A percentile compares a stretch with the other conserved stretches of the same genome.
Evolutionary conservation across 2,113 vertebrate genomes (phyloP).

Genomic region (Atlantisia rogersi): DNA sequence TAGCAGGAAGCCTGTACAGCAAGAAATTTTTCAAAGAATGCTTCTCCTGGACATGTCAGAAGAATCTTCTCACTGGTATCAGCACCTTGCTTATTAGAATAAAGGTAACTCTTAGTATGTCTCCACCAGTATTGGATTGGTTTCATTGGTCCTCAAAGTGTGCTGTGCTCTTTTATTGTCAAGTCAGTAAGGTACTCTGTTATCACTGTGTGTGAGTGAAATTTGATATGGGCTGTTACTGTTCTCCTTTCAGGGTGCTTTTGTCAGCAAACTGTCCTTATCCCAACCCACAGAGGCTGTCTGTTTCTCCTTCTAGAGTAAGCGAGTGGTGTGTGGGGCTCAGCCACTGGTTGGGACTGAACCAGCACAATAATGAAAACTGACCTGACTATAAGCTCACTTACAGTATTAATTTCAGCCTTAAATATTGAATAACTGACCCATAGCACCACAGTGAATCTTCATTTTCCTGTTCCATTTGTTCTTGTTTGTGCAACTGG

Average conservation of each 20-base stretch:
- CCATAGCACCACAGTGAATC: neutral
- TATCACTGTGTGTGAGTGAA: too few species aligned
- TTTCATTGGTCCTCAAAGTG: neutral
- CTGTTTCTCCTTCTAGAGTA: too few species aligned
- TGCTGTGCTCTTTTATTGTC: too few species aligned
- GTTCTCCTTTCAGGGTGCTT: too few species aligned
- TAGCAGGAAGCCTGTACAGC: neutral
- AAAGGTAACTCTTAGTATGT: slow-evolving; percentile 49
- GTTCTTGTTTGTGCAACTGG: neutral
- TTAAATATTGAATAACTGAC: neutral
- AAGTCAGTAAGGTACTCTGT: too few species aligned
- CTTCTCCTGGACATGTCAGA: neutral
- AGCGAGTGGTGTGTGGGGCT: too few species aligned
- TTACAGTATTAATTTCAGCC: neutral
- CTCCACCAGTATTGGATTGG: neutral
- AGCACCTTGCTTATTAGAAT: slow-evolving; percentile 33
- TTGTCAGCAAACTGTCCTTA: too few species aligned
- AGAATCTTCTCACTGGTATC: slow-evolving; percentile 9
- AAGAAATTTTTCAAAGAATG: slow-evolving; percentile 33
- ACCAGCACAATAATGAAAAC: neutral
- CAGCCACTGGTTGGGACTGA: too few species aligned
- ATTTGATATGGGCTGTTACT: too few species aligned
- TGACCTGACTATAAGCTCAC: neutral
- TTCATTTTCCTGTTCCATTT: neutral
- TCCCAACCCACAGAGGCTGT: too few species aligned